These are phyloP conservation scores for Phyllotreta cruciferae DNA, from an alignment of 2,888 invertebrate genomes.

Conservation along the genomic window DNA sequence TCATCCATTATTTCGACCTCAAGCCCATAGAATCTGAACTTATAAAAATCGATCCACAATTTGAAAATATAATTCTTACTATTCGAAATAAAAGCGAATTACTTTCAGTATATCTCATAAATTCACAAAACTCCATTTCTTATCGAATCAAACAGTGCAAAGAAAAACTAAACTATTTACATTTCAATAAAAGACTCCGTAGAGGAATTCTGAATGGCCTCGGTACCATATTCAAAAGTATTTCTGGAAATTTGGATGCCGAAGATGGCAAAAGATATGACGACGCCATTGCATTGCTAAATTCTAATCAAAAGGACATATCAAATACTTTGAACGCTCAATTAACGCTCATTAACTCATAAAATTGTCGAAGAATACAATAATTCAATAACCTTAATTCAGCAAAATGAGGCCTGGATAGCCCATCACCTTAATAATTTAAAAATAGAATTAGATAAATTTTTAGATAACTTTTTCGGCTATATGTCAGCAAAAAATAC, in stretches of 20 bases:
- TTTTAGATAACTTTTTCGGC: neutral
- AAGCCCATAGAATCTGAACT: constrained; percentile 9
- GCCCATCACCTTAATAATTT: neutral
- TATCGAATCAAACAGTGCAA: constrained; percentile 5
- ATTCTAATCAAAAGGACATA: constrained; percentile 6
- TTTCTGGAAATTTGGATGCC: constrained; percentile 29
- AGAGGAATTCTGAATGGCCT: constrained; percentile 29
- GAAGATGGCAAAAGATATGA: constrained; percentile 18
- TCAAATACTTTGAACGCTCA: constrained; percentile 6
- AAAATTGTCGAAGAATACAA: constrained; percentile 3
- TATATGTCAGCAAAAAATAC: neutral
- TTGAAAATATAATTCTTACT: constrained; percentile 8
- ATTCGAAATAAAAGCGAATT: constrained; percentile 1
- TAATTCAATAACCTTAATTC: neutral
- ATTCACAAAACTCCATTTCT: neutral
- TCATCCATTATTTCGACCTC: constrained; percentile 18
- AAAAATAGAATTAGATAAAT: neutral
- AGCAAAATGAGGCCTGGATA: neutral
- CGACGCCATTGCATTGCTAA: constrained; percentile 1
- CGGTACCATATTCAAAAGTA: constrained; percentile 28
- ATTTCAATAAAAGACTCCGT: constrained; percentile 11
- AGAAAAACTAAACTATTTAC: constrained; percentile 14
- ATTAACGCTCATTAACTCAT: neutral
- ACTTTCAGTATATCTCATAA: neutral
- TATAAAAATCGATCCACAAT: constrained; percentile 11